These are phyloP conservation scores for Thecocarcelia acutangulata DNA, from an alignment of 2,888 invertebrate species.

Conservation along the genomic window DNA sequence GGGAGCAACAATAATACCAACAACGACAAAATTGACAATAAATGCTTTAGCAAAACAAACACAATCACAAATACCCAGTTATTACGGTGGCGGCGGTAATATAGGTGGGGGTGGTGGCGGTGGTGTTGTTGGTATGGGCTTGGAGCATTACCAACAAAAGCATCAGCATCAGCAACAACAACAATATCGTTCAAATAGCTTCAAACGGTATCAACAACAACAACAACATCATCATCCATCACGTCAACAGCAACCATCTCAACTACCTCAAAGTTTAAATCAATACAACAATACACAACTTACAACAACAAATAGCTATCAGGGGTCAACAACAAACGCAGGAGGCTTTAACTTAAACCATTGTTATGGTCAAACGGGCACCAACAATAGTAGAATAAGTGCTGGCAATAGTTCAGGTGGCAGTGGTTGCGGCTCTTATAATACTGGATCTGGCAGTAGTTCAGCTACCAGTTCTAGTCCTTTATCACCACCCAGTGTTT, in stretches of 20 bases:
- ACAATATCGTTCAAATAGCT: conserved; percentile 65
- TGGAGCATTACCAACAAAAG: conserved; percentile 46
- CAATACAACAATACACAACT: conserved; percentile 57
- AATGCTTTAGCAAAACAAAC: conserved; percentile 70
- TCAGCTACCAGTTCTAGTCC: conserved; percentile 72
- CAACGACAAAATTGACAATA: conserved; percentile 72
- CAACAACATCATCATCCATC: conserved; percentile 69
- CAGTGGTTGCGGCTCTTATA: conserved; percentile 48
- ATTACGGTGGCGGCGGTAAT: conserved; percentile 61
- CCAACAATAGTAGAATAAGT: conserved; percentile 9
- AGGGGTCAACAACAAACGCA: conserved; percentile 68
- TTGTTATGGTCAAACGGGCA: not conserved
- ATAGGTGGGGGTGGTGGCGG: not conserved
- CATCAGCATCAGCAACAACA: conserved; percentile 60
- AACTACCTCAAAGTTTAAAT: conserved; percentile 72
- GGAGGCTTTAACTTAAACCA: conserved; percentile 31
- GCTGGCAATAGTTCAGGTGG: conserved; percentile 1
- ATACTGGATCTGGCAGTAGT: conserved; percentile 71
- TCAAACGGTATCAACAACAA: conserved; percentile 68
- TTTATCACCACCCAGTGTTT: conserved; percentile 70
- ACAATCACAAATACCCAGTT: conserved; percentile 80
- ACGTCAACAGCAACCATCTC: conserved; percentile 70
- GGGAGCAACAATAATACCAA: conserved; percentile 62
- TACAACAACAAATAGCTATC: conserved; percentile 68
- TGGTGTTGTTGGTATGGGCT: conserved; percentile 7